Evolutionary conservation across 2,113 vertebrate genomes (phyloP).

Genomic region (Onychostruthus taczanowskii): DNA sequence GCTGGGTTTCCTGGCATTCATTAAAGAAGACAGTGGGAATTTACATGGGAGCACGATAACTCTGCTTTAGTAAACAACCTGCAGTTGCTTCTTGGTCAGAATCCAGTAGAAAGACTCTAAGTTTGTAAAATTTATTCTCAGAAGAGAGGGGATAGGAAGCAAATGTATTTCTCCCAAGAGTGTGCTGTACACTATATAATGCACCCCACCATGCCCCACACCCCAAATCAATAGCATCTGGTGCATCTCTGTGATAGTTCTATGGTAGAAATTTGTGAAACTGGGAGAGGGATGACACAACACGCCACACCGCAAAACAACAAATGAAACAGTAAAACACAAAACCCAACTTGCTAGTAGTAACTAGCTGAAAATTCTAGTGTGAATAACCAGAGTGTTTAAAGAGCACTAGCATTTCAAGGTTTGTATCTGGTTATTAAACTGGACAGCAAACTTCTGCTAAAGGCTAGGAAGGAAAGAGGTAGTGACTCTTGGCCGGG

Average conservation of each 20-base stretch:
- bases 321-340: not conserved
- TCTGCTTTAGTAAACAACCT: not conserved
- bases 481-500: too few species aligned
- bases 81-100: not conserved
- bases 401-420: not conserved
- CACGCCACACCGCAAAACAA: not conserved
- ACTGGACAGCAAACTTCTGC: not conserved
- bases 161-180: not conserved
- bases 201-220: rapidly evolving
- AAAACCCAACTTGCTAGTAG: rapidly evolving
- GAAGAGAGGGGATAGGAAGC: not conserved
- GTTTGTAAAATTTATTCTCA: not conserved
- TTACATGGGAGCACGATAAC: not conserved
- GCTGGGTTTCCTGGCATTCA: not conserved
- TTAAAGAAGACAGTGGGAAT: not conserved
- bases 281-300: rapidly evolving
- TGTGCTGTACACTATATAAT: not conserved
- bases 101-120: not conserved
- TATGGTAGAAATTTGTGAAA: not conserved
- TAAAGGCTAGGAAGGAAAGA: not conserved
- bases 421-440: not conserved
- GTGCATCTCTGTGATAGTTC: not conserved
- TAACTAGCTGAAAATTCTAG: not conserved
- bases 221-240: not conserved
- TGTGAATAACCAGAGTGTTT: not conserved